Conservation (phyloP, 2,797 vertebrate species). For the Coilia nasus region DNA sequence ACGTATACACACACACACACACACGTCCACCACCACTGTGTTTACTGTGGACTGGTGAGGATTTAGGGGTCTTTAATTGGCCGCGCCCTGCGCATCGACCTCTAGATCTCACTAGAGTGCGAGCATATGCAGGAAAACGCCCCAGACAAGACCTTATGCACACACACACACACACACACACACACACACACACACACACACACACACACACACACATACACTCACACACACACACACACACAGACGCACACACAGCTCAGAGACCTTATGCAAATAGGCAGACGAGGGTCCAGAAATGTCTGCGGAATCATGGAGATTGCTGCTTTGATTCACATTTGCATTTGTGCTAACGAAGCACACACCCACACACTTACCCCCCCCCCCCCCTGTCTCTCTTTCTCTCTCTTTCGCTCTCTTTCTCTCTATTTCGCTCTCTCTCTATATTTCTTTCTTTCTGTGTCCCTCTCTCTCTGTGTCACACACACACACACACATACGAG, state of each 20-base stretch:
- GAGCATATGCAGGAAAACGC: background rate
- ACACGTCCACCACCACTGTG: background rate
- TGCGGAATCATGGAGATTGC: background rate
- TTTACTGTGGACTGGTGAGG: background rate
- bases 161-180: too few relatives aligned
- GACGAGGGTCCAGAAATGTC: background rate
- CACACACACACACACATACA: too few relatives aligned
- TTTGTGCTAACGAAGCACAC: background rate
- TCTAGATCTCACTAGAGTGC: background rate
- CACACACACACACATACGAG: background rate
- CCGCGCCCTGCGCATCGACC: background rate
- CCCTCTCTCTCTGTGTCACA: background rate
- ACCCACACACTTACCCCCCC: background rate
- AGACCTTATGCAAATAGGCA: background rate
- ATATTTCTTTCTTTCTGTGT: background rate
- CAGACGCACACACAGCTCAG: too few relatives aligned
- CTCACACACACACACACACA: too few relatives aligned
- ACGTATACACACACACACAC: constrained; percentile 12
- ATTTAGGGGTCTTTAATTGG: constrained; percentile 13
- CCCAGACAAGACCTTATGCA: too few relatives aligned
- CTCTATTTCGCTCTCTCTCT: background rate
- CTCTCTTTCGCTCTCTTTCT: too few relatives aligned
- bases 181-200: too few relatives aligned
- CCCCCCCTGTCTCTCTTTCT: too few relatives aligned
- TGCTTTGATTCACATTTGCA: background rate